Conservation (phyloP, 1,140 invertebrate genomes). For the Xylocopa sonorina region DNA sequence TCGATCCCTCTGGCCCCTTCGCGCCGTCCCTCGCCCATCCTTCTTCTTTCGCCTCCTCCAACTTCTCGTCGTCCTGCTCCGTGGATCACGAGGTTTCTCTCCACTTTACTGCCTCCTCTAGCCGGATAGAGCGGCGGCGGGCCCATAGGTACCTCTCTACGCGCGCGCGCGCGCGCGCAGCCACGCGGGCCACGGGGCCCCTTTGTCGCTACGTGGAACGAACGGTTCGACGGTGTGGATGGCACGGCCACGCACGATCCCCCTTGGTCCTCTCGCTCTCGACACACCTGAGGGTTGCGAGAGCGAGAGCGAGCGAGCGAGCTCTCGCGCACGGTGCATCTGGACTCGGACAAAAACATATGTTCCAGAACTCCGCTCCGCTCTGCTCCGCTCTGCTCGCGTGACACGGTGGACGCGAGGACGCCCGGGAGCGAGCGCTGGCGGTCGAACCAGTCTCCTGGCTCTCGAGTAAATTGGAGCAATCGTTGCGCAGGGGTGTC, state of each 20-base stretch:
- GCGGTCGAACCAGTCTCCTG: background rate
- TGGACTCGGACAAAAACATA: conserved; percentile 66
- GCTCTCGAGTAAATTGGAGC: conserved; percentile 7
- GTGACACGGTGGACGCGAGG: background rate
- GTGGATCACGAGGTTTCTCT: conserved; percentile 57
- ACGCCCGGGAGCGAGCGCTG: background rate
- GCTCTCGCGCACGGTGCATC: conserved; percentile 56
- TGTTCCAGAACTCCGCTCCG: conserved; percentile 39
- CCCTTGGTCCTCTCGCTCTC: conserved; percentile 3
- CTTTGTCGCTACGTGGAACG: conserved; percentile 25
- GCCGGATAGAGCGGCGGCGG: conserved; percentile 67
- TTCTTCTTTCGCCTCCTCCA: conserved; percentile 27
- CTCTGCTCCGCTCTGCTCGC: too few species aligned
- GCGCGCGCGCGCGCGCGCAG: background rate
- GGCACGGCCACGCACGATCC: conserved; percentile 15
- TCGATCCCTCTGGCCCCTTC: background rate
- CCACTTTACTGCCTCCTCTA: conserved; percentile 70
- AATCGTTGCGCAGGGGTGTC: conserved; percentile 3
- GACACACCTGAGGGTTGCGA: background rate
- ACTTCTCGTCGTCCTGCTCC: conserved; percentile 52
- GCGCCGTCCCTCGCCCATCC: conserved; percentile 31
- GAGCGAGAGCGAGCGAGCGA: too few species aligned
- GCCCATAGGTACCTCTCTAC: conserved; percentile 68
- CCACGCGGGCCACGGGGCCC: background rate
- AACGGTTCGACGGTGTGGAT: conserved; percentile 11